phyloP scores from a whole-genome alignment of 2,797 vertebrate species.

The Pteropus rufus region DNA sequence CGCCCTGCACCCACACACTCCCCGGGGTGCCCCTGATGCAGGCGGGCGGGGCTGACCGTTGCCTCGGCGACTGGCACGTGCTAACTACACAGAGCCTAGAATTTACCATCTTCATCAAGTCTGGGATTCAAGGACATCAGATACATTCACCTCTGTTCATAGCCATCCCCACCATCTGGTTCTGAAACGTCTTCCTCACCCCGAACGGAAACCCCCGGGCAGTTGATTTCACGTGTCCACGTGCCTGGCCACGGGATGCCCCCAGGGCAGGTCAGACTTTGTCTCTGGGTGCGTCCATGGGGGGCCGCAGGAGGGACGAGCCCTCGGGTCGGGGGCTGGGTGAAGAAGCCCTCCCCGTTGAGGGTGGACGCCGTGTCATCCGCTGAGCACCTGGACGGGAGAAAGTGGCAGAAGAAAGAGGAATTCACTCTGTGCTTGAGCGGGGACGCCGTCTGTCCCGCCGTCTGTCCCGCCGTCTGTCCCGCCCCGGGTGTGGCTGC shows the following conservation, averaged over 20 bases:
- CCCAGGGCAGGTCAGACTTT: fast-evolving
- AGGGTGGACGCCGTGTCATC: fast-evolving
- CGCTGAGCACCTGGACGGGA: fast-evolving
- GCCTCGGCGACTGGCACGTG: no score
- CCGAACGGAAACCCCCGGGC: fast-evolving
- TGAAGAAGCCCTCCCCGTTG: neutral
- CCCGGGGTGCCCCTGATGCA: fast-evolving
- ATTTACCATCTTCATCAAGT: no score
- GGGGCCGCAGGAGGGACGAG: no score
- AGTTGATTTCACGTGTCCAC: fast-evolving
- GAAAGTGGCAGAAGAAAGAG: fast-evolving
- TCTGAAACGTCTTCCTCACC: neutral
- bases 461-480: no score
- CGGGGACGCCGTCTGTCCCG: no score
- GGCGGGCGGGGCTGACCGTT: no score
- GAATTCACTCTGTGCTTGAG: neutral
- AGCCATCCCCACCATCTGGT: neutral
- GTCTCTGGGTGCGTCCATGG: neutral
- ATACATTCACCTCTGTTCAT: neutral
- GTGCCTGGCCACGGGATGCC: neutral
- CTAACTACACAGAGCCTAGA: neutral
- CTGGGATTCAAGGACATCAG: neutral
- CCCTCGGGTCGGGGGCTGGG: no score
- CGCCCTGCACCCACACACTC: fast-evolving
- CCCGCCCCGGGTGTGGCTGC: fast-evolving